Conservation (phyloP, 1,140 invertebrate species). For the Listronotus bonariensis region DNA sequence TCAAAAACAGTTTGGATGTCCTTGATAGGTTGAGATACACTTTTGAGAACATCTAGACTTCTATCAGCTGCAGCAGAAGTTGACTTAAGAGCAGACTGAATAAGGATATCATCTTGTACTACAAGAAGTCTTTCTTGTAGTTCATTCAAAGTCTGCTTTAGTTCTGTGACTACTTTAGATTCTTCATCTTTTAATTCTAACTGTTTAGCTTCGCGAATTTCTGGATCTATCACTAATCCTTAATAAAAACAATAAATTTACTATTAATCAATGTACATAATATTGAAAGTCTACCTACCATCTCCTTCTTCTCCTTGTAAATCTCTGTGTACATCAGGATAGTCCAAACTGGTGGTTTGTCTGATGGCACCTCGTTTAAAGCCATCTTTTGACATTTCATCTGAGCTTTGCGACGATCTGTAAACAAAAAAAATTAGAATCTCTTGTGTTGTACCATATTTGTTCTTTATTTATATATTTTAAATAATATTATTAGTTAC, state of each 20-base stretch:
- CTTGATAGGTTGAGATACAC: slow-evolving; percentile 64
- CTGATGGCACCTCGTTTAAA: slow-evolving; percentile 42
- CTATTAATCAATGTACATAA: neutral
- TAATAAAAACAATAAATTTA: neutral
- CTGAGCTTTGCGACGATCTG: slow-evolving; percentile 58
- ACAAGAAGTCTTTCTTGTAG: slow-evolving; percentile 59
- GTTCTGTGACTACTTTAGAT: slow-evolving; percentile 40
- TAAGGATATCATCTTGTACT: slow-evolving; percentile 64
- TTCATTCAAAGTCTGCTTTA: slow-evolving; percentile 46
- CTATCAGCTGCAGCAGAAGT: slow-evolving; percentile 64
- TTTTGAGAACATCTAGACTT: slow-evolving; percentile 67
- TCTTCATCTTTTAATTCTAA: slow-evolving; percentile 45
- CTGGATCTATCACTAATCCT: slow-evolving; percentile 53
- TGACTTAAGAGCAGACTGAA: slow-evolving; percentile 66
- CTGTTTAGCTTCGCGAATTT: slow-evolving; percentile 43
- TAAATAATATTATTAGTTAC: neutral
- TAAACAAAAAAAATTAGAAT: too few relatives aligned
- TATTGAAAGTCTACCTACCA: slow-evolving; percentile 35
- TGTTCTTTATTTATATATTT: too few relatives aligned
- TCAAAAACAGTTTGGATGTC: slow-evolving; percentile 66
- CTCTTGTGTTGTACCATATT: too few relatives aligned
- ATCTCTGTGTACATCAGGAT: slow-evolving; percentile 52
- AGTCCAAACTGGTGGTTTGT: slow-evolving; percentile 48
- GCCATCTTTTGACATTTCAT: slow-evolving; percentile 54
- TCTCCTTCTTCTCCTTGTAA: slow-evolving; percentile 61